Base-by-base conservation (phyloP, 2,888 invertebrate species). In the Ophraella communa region DNA sequence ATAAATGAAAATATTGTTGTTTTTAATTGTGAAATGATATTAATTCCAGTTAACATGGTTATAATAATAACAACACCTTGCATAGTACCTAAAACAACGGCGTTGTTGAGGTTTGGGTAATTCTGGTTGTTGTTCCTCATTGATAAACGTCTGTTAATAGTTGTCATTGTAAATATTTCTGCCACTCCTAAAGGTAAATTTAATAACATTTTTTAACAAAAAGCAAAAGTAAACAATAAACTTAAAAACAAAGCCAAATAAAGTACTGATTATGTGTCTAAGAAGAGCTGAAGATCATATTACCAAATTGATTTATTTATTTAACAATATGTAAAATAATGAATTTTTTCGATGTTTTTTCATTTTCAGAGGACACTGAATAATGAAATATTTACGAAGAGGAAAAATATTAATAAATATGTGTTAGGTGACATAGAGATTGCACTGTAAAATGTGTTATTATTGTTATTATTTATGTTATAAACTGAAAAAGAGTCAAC, bases 61-160 rank as follows among this genome's bases (percentile, higher is more conserved):
- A 10, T 58, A 14, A 18, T 55, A 66, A 24, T 62, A 66, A 69
- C 66, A 69, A 64, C 51, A 64, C 30, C 68, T 64, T 65, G 45
- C 64, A 66, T 71, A 70, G 67, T 78, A 78, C 78, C 78, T 78
- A 77, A 71, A 71, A 72, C 65, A 67, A 72, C 71, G 60, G 60
- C 58, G 21, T 68, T 64, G 58, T 73, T 76, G 61, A 71, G 69
- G 45, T 74, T 74, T 53, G 76, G 75, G 58, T 75, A 72, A 59
- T 74, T 74, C 54, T 73, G 73, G 65, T 76, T 77, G 66, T 76
- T 78, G 72, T 77, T 78, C 73, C 75, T 78, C 64, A 81, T 74
- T 27, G 81, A 82, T 62, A 82, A 74, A 66, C 80, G 79, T 44
- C 82, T 77, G 71, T 81, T 81, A 72, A 82, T 80, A 42, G 81